Conservation (phyloP, 2,888 invertebrate species). For the Polietes domitor region DNA sequence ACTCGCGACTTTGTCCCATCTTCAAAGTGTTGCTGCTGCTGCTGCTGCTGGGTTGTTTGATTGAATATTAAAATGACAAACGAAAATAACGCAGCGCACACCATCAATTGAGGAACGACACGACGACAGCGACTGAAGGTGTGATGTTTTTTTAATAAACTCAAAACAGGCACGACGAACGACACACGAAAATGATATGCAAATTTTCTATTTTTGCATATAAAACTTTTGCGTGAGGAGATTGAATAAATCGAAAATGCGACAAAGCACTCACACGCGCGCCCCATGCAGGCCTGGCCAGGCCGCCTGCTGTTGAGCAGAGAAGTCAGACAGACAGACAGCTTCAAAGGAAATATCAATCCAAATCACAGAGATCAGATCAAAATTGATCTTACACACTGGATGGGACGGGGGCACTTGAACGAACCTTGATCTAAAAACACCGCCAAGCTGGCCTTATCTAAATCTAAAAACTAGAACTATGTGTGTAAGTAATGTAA, state of each 20-base stretch:
- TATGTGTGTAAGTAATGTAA: no score
- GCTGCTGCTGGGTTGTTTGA: no score
- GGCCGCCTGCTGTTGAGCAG: no score
- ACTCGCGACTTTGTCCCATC: no score
- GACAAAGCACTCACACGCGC: neutral
- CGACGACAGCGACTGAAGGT: neutral
- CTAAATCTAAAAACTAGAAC: no score
- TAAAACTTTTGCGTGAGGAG: conserved; percentile 14
- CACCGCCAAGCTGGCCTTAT: neutral
- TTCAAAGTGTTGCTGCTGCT: no score
- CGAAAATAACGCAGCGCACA: neutral
- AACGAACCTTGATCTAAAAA: conserved; percentile 35
- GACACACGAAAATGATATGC: neutral
- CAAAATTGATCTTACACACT: conserved; percentile 18
- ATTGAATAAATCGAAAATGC: conserved; percentile 11
- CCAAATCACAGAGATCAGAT: neutral
- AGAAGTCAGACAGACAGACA: no score
- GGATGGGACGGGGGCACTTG: neutral
- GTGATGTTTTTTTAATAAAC: neutral
- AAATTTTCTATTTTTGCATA: neutral
- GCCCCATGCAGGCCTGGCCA: no score
- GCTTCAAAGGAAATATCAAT: conserved; percentile 34
- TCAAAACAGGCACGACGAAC: neutral
- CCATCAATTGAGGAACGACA: neutral
- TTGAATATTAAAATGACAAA: conserved; percentile 27